Evolutionary conservation across 2,888 invertebrate genomes (phyloP).

Genomic region (Siphlonurus alternatus): DNA sequence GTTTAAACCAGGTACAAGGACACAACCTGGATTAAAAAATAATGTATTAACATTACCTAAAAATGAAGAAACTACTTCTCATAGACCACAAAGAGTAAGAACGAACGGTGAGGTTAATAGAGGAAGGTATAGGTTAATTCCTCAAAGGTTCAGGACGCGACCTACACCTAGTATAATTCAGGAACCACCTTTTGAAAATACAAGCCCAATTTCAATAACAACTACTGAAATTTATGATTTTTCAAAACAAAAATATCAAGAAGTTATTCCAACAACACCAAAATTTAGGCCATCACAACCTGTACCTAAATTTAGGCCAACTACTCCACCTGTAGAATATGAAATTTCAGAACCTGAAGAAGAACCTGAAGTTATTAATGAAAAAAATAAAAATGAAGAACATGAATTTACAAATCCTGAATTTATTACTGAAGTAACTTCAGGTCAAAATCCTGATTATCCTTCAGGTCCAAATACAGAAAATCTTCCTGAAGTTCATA

Average conservation of each 20-base stretch:
- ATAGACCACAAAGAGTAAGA: not conserved
- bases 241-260: too few relatives aligned
- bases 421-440: not conserved
- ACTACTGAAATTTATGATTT: too few relatives aligned
- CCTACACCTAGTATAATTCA: not conserved
- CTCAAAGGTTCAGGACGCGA: not conserved
- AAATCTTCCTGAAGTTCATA: too few relatives aligned
- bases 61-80: not conserved
- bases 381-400: not conserved
- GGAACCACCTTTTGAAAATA: not conserved
- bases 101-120: not conserved
- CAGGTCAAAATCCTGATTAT: not conserved
- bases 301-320: not conserved
- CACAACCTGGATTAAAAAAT: conserved; percentile 14
- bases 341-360: not conserved
- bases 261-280: not conserved
- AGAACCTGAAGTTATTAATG: not conserved
- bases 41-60: conserved; percentile 13
- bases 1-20: conserved; percentile 14
- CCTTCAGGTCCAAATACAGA: too few relatives aligned
- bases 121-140: not conserved
- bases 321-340: not conserved
- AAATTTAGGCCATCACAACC: not conserved
- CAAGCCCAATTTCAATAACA: not conserved
- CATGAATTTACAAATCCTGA: not conserved